These are phyloP conservation scores for Psilopsiagon aymara DNA, from an alignment of 2,113 vertebrate species.

Conservation along the genomic window DNA sequence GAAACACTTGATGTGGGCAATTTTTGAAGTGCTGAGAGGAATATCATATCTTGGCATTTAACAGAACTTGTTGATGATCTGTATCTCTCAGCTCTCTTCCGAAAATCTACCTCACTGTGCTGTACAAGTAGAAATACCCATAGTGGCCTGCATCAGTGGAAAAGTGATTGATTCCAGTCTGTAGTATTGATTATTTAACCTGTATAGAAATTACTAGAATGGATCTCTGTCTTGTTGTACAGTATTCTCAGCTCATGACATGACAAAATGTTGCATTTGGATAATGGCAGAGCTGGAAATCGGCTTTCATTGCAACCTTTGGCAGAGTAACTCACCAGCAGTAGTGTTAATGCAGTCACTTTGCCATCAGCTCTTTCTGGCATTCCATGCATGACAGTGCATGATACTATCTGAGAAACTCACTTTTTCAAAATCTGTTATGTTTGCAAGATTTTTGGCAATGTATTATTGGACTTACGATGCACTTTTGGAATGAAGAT, in stretches of 20 bases:
- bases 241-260: background rate
- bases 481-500: background rate
- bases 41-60: background rate
- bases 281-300: background rate
- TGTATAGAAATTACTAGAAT: background rate
- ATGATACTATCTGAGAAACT: background rate
- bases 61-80: background rate
- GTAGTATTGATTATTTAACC: background rate
- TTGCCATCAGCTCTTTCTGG: background rate
- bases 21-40: background rate
- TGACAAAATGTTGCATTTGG: background rate
- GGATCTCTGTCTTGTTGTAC: background rate
- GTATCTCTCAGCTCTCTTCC: background rate
- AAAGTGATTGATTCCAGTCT: background rate
- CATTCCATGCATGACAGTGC: no score
- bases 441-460: background rate
- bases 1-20: background rate
- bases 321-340: background rate
- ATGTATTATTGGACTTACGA: background rate
- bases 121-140: background rate
- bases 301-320: background rate
- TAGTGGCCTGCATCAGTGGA: background rate
- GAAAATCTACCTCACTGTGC: background rate
- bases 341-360: background rate
- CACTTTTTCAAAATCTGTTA: background rate